Evolutionary conservation across 2,113 vertebrate species (phyloP), one percentile per base, ranked within the genome.

Genomic region (Irena cyanogastra): DNA sequence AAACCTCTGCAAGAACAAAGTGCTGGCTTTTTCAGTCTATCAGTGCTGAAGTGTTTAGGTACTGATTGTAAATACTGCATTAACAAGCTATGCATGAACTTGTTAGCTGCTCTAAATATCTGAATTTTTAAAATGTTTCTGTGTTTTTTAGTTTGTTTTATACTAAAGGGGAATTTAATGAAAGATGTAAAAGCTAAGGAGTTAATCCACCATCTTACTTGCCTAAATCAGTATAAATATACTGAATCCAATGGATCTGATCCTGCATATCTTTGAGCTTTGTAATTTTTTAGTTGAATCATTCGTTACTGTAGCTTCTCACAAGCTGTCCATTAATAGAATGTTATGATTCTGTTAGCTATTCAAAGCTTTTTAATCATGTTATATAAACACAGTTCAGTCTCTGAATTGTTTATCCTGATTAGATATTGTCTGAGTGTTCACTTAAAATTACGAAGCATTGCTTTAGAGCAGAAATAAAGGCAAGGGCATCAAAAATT

Each of bases 341-440:
- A 70, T n/a, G n/a, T 49, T 84, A 87, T 82, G 45, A 92, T 79
- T 82, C 63, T 42, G 56, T 74, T 86, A 86, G 87, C 60, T 88
- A 78, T 78, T 81, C 60, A 92, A 57, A 88, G 76, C 19, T 87
- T 93, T 94, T 94, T 56, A 97, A 92, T 92, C 56, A 92, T 71
- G 52, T 90, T 89, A 78, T 60, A 92, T 52, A 95, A 95, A 94
- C 71, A 93, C 37, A 81, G n/a, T 71, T 80, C 47, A 75, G 56
- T 53, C 41, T 83, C 52, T 22, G 39, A 92, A 88, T 56, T 86
- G 66, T 94, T 97, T 95, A 74, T 91, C 65, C 90, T 93, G 76
- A 93, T 88, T 92, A 90, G 49, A 72, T 74, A 83, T 65, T 90
- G 54, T 83, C 66, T 92, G 79, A 96, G 47, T 13, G 12, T 59